These are phyloP conservation scores for Cerastis rubricosa DNA, from an alignment of 2,888 invertebrate genomes.

Conservation along the genomic window DNA sequence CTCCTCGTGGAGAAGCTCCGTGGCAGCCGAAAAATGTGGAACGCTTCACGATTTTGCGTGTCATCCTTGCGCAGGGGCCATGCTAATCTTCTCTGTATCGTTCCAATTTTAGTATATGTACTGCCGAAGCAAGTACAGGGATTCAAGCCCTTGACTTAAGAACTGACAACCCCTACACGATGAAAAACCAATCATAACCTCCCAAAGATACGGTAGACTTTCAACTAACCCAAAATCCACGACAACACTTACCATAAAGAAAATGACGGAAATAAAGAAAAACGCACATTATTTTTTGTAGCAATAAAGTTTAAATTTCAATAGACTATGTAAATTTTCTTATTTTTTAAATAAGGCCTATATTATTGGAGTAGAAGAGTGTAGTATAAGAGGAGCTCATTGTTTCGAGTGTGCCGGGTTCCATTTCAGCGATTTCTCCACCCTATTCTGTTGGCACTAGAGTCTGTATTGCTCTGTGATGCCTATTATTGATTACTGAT, in stretches of 20 bases:
- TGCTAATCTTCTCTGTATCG: too few relatives aligned
- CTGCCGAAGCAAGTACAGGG: too few relatives aligned
- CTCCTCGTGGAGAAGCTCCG: too few relatives aligned
- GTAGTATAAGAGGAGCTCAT: slow-evolving; percentile 59
- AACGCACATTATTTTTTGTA: slow-evolving; percentile 66
- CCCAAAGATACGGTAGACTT: not conserved
- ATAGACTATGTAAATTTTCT: slow-evolving; percentile 61
- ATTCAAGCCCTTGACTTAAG: slow-evolving; percentile 65
- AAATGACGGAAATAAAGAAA: slow-evolving; percentile 61
- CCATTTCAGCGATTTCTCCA: not conserved
- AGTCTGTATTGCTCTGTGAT: slow-evolving; percentile 20
- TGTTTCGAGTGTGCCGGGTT: slow-evolving; percentile 53
- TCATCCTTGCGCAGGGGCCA: too few relatives aligned
- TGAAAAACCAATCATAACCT: not conserved
- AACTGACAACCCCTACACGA: slow-evolving; percentile 16
- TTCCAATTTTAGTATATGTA: too few relatives aligned
- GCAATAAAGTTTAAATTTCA: slow-evolving; percentile 68
- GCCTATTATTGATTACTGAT: slow-evolving; percentile 65
- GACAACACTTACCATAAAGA: slow-evolving; percentile 49
- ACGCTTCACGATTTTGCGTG: too few relatives aligned
- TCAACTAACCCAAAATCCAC: not conserved
- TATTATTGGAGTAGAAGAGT: slow-evolving; percentile 56
- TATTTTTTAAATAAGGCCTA: slow-evolving; percentile 61
- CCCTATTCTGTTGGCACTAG: accelerated
- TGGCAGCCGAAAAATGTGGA: too few relatives aligned